Evolutionary conservation across 2,113 vertebrate species (phyloP), one percentile per base, ranked within the genome.

Genomic region (Zosterops pallidus): DNA sequence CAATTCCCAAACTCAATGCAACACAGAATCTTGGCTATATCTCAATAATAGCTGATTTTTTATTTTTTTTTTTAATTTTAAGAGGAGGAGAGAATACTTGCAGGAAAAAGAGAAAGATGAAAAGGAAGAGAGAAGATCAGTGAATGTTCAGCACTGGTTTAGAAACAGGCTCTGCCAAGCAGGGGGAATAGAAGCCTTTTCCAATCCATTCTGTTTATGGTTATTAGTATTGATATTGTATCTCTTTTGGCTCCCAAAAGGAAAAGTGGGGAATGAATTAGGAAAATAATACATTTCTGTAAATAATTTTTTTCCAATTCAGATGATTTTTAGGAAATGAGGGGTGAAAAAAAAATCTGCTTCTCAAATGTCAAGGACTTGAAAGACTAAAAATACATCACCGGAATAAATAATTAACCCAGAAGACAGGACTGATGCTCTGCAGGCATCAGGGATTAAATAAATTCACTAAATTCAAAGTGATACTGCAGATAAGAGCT

Each of bases 401-500:
- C n/a, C n/a, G n/a, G n/a, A n/a, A n/a, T 95, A 94, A 95, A 94
- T 94, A 96, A 92, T 86, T 92, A 96, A 89, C 88, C 83, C 94
- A 92, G 55, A 69, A 91, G 86, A 87, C 71, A 87, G 89, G 67
- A 79, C 68, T 70, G 83, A 82, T 74, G 86, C 86, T 97, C 92
- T 60, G 80, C 84, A 95, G 94, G 90, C 86, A 83, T 68, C 83
- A 92, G 65, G 92, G 87, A 95, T 95, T 96, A 94, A 96, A 93
- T 84, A 92, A 90, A 95, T 64, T 90, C 94, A 49, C 93, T 78
- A 81, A 93, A 83, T 88, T 96, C 94, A 89, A 90, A 94, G 93
- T 94, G 85, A 79, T 70, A 49, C 64, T n/a, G n/a, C n/a, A n/a
- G n/a, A n/a, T n/a, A n/a, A n/a, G n/a, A n/a, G n/a, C n/a, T n/a